Evolutionary conservation across 2,888 invertebrate species (phyloP), one percentile per base, ranked within the genome.

Genomic region (Papilio protenor): DNA sequence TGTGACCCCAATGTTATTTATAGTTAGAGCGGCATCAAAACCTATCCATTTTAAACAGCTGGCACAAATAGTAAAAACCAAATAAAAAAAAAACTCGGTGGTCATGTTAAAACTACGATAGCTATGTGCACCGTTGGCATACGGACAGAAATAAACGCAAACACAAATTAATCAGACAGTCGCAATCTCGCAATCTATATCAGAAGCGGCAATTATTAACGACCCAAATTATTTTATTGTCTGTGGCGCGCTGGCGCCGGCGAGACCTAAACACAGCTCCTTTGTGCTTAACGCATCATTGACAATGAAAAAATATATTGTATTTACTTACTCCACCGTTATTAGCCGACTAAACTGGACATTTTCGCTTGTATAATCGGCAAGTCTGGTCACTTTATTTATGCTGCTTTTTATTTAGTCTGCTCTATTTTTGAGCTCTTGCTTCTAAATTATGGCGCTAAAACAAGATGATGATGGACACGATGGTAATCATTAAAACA

Each of bases 201-300:
- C 59, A 73, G 74, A 74, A 49, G 73, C 21, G 74, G 77, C 73
- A 73, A 59, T 69, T 80, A 83, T 82, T 82, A 82, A 82, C 76
- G 79, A 88, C 84, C 85, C 85, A 85, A 91, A 91, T 91, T 90
- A 89, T 91, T 91, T 92, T 90, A 91, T 89, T 90, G 89, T 89
- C 90, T 87, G 90, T 89, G 88, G 86, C 88, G 89, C 89, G 84
- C 87, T 89, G 91, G 92, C 91, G 90, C 87, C 88, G 57, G 77
- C 74, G 70, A 40, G 82, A 83, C 81, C 82, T 83, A 83, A 84
- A 82, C 84, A 83, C 75, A 79, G 77, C 79, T 81, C 82, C 81
- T 83, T 81, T 81, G 80, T 83, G 82, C 83, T 81, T 81, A 80
- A 80, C 81, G 80, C 80, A 76, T 82, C 84, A 83, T 83, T 82